Percentiles rank a stretch among this genome's conserved stretches.
phyloP scores from a whole-genome alignment of 1,140 invertebrate genomes.

The Eurosta solidaginis region DNA sequence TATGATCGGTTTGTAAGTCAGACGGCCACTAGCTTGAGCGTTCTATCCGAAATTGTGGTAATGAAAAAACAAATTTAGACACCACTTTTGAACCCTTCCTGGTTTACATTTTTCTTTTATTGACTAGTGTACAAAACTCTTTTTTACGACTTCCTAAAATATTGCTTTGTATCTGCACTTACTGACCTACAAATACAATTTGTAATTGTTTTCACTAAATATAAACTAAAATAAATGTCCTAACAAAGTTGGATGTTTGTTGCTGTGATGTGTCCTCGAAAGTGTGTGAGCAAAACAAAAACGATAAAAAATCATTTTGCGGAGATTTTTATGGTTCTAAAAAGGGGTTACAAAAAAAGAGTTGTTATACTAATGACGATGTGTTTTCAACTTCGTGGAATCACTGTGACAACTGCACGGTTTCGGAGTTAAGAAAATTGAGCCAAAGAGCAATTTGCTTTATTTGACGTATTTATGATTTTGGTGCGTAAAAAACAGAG shows the following conservation, averaged over 20 bases:
- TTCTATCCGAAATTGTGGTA: neutral
- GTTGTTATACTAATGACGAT: neutral
- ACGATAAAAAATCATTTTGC: neutral
- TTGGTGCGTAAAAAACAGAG: neutral
- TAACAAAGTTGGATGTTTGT: neutral
- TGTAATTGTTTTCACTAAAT: conserved; percentile 5
- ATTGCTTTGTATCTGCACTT: neutral
- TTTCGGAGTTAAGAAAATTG: neutral
- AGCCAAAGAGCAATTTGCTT: neutral
- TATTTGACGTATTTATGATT: neutral
- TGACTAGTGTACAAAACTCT: neutral
- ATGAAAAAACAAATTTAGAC: neutral
- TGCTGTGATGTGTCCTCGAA: neutral
- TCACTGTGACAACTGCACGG: neutral
- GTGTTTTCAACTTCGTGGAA: neutral
- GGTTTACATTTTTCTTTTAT: neutral
- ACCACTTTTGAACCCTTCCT: neutral
- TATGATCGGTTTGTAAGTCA: neutral
- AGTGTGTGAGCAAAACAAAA: neutral
- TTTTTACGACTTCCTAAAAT: neutral
- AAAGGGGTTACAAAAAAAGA: neutral
- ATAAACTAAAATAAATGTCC: neutral
- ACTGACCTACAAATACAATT: conserved; percentile 27
- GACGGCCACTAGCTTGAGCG: neutral
- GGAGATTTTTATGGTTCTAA: neutral